These are phyloP conservation scores for Marisa cornuarietis DNA, from an alignment of 1,140 invertebrate species.

Conservation along the genomic window DNA sequence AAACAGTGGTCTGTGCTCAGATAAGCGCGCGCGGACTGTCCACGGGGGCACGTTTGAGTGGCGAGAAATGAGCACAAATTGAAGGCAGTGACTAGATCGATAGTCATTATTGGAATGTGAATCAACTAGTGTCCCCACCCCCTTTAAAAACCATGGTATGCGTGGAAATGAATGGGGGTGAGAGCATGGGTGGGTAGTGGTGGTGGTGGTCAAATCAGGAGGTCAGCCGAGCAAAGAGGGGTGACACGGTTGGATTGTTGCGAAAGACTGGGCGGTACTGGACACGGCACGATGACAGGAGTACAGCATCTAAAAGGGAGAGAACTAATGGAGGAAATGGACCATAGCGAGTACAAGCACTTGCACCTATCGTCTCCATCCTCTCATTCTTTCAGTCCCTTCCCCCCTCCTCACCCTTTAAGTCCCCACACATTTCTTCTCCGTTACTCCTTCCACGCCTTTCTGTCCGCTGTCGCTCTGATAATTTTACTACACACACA, in stretches of 20 bases:
- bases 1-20: too few species aligned
- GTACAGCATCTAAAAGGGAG: neutral
- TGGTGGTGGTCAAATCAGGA: too few species aligned
- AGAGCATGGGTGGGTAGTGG: conserved; percentile 18
- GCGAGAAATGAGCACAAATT: too few species aligned
- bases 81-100: too few species aligned
- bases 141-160: neutral
- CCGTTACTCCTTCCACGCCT: neutral
- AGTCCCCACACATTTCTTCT: neutral
- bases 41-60: too few species aligned
- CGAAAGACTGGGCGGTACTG: conserved; percentile 10
- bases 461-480: neutral
- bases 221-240: conserved; percentile 2
- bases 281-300: neutral
- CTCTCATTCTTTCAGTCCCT: neutral
- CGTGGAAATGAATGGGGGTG: conserved; percentile 17
- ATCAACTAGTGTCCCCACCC: neutral
- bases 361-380: neutral
- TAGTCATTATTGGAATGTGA: neutral
- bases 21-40: too few species aligned
- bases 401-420: neutral
- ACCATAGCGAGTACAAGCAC: neutral
- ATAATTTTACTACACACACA: neutral
- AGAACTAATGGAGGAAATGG: neutral
- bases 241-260: neutral